phyloP scores from a whole-genome alignment of 2,888 invertebrate genomes.

The Argyresthia goedartella region DNA sequence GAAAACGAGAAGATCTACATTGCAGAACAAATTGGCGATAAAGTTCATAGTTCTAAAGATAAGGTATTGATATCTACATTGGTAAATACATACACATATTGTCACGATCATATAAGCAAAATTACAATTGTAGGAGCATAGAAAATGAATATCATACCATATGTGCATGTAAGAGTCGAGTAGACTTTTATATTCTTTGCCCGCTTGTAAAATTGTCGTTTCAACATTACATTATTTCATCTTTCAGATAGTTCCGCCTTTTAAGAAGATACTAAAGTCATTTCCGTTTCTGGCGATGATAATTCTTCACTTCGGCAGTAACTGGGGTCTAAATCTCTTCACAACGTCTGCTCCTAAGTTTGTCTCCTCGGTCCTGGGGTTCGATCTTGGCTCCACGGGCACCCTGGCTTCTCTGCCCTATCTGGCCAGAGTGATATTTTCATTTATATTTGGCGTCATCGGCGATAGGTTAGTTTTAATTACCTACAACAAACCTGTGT shows the following conservation, averaged over 20 bases:
- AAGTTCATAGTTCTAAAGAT: too few species aligned
- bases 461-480: not conserved
- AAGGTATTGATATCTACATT: too few species aligned
- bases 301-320: conserved; percentile 79
- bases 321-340: conserved; percentile 21
- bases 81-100: not conserved
- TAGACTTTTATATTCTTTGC: too few species aligned
- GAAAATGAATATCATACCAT: not conserved
- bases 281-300: conserved; percentile 77
- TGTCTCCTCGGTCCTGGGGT: not conserved
- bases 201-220: too few species aligned
- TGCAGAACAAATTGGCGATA: conserved; percentile 39
- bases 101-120: not conserved
- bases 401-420: not conserved
- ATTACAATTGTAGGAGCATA: too few species aligned
- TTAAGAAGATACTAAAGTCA: conserved; percentile 72
- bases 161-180: too few species aligned
- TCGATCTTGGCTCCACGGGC: not conserved
- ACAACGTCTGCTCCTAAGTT: not conserved
- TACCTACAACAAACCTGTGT: too few species aligned
- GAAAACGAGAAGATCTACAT: conserved; percentile 75
- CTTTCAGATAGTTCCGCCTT: conserved; percentile 75
- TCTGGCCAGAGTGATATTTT: not conserved
- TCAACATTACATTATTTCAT: too few species aligned
- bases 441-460: not conserved